Conservation (phyloP, 2,113 vertebrate genomes). For the Diglossa brunneiventris region DNA sequence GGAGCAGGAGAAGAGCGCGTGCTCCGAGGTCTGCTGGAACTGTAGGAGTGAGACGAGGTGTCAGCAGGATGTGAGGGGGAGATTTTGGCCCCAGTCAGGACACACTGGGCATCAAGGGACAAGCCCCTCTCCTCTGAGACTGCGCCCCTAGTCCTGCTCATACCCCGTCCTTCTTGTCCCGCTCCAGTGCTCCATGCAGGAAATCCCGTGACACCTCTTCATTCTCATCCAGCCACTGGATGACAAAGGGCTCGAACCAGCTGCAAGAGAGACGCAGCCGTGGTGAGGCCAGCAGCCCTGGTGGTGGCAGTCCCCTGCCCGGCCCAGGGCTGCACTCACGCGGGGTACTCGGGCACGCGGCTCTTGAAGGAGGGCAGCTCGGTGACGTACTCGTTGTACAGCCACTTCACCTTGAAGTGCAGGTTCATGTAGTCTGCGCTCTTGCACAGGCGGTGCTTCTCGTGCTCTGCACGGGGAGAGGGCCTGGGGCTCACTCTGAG, state of each 20-base stretch:
- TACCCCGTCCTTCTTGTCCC: constrained; percentile 99
- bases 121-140: accelerated
- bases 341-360: constrained; percentile 92
- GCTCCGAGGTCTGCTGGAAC: constrained; percentile 98
- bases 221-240: constrained; percentile 98
- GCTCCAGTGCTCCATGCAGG: constrained; percentile 91
- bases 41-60: background rate
- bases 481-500: background rate
- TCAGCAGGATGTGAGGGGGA: background rate
- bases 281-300: background rate
- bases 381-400: constrained; percentile 97
- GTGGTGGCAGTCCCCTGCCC: background rate
- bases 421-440: constrained; percentile 99
- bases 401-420: constrained; percentile 99
- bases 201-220: constrained; percentile 98
- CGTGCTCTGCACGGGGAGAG: constrained; percentile 79
- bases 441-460: constrained; percentile 96
- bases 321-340: constrained; percentile 79
- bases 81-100: background rate
- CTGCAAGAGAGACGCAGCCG: constrained; percentile 39
- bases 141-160: background rate
- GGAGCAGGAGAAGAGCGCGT: constrained; percentile 95
- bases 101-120: background rate
- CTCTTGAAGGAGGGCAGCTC: constrained; percentile 95
- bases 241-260: constrained; percentile 98